A percentile compares a stretch with the other conserved stretches of the same genome.
Evolutionary conservation across 2,888 invertebrate species (phyloP).

Genomic region (Acrocyrtus sp.): DNA sequence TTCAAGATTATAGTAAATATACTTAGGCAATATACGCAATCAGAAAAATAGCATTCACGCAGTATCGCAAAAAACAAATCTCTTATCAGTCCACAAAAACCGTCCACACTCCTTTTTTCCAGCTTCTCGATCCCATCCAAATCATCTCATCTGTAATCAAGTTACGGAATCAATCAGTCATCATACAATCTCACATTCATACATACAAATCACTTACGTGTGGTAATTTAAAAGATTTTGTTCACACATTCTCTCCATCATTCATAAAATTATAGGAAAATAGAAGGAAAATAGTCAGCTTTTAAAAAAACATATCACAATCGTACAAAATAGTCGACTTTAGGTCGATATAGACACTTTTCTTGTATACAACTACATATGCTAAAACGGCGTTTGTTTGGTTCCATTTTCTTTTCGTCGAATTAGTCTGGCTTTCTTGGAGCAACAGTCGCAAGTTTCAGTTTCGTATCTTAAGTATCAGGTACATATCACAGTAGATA

Average conservation of each 20-base stretch:
- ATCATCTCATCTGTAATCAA: conserved; percentile 63
- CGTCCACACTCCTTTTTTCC: conserved; percentile 51
- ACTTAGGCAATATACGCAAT: conserved; percentile 51
- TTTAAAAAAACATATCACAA: too few species aligned
- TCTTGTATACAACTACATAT: too few species aligned
- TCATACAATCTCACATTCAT: conserved; percentile 57
- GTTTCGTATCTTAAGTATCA: conserved; percentile 5
- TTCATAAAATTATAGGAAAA: conserved; percentile 31
- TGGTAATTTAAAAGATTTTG: conserved; percentile 19
- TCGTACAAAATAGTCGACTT: too few species aligned
- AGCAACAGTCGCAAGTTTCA: conserved; percentile 35
- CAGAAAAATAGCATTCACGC: conserved; percentile 55
- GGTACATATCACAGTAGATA: conserved; percentile 39
- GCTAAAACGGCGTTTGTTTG: too few species aligned
- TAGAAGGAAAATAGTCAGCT: conserved; percentile 18
- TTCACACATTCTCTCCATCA: conserved; percentile 39
- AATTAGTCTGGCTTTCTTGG: conserved; percentile 35
- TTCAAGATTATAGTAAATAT: too few species aligned
- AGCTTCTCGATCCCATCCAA: conserved; percentile 58
- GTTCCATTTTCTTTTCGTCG: too few species aligned
- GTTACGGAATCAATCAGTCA: conserved; percentile 62
- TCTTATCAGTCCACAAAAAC: conserved; percentile 48
- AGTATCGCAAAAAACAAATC: conserved; percentile 55
- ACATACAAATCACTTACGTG: conserved; percentile 42
- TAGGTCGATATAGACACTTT: too few species aligned